Evolutionary conservation across 2,113 vertebrate species (phyloP).

Genomic region (Oreochromis aureus): DNA sequence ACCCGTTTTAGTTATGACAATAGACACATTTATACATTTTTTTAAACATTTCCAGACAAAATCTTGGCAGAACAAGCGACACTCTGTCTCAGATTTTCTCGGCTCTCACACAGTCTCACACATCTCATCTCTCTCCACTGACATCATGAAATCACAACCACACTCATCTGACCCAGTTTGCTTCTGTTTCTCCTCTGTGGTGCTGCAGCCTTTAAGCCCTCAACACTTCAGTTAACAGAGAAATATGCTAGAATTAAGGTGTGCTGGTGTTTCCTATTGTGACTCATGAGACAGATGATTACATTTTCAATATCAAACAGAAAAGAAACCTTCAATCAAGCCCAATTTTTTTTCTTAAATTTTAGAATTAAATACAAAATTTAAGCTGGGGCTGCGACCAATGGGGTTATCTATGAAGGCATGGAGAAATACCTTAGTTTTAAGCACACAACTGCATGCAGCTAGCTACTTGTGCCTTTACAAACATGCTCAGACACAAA

Average conservation of each 20-base stretch:
- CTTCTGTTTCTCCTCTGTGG: constrained; percentile 17
- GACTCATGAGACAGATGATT: background rate
- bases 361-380: background rate
- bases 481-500: background rate
- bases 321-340: background rate
- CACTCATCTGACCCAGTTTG: constrained; percentile 61
- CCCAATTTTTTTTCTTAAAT: background rate
- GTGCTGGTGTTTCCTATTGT: background rate
- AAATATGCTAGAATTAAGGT: background rate
- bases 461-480: background rate
- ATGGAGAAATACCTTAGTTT: background rate
- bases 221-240: background rate
- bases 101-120: background rate
- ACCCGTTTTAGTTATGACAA: background rate
- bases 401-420: background rate
- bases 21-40: background rate
- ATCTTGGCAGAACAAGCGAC: background rate
- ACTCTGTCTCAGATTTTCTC: background rate
- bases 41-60: background rate
- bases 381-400: background rate
- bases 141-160: constrained; percentile 39
- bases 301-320: background rate
- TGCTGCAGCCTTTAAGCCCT: constrained; percentile 16
- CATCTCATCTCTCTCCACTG: constrained; percentile 5
- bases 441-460: background rate